Evolutionary conservation across 2,888 invertebrate genomes (phyloP).

Genomic region (Polia nebulosa): DNA sequence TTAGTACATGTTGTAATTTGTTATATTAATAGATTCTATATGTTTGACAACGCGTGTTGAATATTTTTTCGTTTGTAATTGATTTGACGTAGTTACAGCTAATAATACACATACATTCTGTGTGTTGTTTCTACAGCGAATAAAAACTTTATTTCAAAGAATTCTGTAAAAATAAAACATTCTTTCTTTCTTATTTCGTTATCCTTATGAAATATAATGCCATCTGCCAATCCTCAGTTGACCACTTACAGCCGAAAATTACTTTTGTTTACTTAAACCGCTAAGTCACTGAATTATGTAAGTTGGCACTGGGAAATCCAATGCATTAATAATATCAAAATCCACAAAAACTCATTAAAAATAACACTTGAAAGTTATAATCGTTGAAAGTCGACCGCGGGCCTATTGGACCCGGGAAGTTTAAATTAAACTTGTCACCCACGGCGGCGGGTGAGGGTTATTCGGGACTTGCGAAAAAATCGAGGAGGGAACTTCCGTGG

Average conservation of each 20-base stretch:
- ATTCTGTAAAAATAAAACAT: conserved; percentile 29
- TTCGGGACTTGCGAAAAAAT: conserved; percentile 59
- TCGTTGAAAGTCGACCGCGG: conserved; percentile 78
- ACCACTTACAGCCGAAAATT: conserved; percentile 56
- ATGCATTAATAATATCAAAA: conserved; percentile 82
- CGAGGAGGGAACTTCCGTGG: conserved; percentile 47
- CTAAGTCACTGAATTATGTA: conserved; percentile 67
- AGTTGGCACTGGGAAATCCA: conserved; percentile 71
- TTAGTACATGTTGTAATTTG: conserved; percentile 23
- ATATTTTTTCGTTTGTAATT: conserved; percentile 13
- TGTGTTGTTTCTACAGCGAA: too few species aligned
- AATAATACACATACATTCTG: too few species aligned
- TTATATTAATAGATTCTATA: conserved; percentile 22
- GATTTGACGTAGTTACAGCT: conserved; percentile 9
- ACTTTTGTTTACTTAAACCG: conserved; percentile 64
- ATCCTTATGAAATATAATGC: conserved; percentile 44
- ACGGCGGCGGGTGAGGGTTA: conserved; percentile 68
- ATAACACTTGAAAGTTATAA: conserved; percentile 88
- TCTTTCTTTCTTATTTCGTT: conserved; percentile 30
- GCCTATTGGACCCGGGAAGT: conserved; percentile 81
- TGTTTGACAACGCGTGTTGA: conserved; percentile 17
- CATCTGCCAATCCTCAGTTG: conserved; percentile 50
- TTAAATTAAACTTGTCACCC: conserved; percentile 89
- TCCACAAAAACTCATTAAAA: conserved; percentile 87
- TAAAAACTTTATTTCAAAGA: conserved; percentile 22